These are phyloP conservation scores for Nixonia krombeini DNA, from an alignment of 1,140 invertebrate species.

Conservation along the genomic window DNA sequence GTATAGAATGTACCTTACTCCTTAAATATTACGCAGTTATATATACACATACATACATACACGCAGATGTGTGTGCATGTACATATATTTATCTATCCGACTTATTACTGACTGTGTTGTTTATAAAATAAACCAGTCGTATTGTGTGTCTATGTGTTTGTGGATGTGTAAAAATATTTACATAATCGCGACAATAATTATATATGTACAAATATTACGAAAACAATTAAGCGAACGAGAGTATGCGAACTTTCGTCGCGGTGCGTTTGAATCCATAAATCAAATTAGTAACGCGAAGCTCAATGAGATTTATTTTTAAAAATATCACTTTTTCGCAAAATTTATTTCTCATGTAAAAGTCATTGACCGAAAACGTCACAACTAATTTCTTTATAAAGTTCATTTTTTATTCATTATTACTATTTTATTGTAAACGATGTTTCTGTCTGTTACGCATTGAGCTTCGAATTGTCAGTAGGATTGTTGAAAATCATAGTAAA, in stretches of 20 bases:
- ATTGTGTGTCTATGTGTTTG: conserved; percentile 48
- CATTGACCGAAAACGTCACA: too few species aligned
- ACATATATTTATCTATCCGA: conserved; percentile 53
- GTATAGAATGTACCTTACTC: conserved; percentile 69
- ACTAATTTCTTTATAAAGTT: too few species aligned
- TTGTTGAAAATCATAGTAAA: too few species aligned
- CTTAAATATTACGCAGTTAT: conserved; percentile 69
- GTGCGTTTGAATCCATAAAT: background rate
- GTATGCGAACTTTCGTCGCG: conserved; percentile 19
- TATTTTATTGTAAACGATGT: too few species aligned
- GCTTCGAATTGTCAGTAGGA: too few species aligned
- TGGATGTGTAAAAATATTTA: conserved; percentile 46
- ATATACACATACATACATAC: conserved; percentile 58
- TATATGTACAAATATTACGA: conserved; percentile 52
- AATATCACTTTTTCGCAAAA: too few species aligned
- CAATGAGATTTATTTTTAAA: background rate
- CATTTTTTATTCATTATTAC: too few species aligned
- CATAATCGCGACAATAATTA: conserved; percentile 49
- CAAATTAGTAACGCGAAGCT: background rate
- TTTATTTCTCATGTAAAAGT: too few species aligned
- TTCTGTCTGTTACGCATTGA: too few species aligned
- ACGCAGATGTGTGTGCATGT: conserved; percentile 38
- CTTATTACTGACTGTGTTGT: conserved; percentile 29
- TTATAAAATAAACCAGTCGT: conserved; percentile 66
- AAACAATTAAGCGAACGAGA: conserved; percentile 23